Percentiles rank a stretch among this genome's conserved stretches.
Conservation (phyloP, 2,113 vertebrate genomes). For the Blennius ocellaris region DNA sequence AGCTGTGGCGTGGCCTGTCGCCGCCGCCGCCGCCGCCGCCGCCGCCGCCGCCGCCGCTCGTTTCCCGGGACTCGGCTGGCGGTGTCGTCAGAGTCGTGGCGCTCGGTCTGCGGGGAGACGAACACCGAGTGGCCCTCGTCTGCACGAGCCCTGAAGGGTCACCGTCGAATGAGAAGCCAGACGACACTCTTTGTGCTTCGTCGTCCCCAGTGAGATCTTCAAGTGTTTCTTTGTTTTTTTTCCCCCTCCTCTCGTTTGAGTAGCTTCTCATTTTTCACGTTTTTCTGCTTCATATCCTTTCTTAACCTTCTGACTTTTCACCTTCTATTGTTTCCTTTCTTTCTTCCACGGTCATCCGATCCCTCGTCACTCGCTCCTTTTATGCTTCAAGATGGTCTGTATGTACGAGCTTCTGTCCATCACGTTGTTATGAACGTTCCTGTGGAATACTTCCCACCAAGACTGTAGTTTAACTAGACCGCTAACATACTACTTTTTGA, state of each 20-base stretch:
- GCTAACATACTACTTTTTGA: too few relatives aligned
- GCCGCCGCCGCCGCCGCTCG: slow-evolving; percentile 38
- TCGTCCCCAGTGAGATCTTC: slow-evolving; percentile 23
- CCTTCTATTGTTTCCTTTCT: not conserved
- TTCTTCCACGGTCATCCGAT: not conserved
- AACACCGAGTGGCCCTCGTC: slow-evolving; percentile 23
- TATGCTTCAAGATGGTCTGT: too few relatives aligned
- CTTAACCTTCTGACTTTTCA: too few relatives aligned
- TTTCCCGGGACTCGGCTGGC: slow-evolving; percentile 46
- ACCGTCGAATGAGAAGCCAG: slow-evolving; percentile 45
- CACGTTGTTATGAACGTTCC: not conserved
- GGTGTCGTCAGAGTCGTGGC: slow-evolving; percentile 38
- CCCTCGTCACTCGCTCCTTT: not conserved
- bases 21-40: slow-evolving; percentile 47
- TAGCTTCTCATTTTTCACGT: not conserved
- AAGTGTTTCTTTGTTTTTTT: not conserved
- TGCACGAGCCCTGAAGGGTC: slow-evolving; percentile 35
- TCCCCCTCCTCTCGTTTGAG: not conserved
- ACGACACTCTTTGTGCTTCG: slow-evolving; percentile 10
- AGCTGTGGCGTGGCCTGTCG: slow-evolving; percentile 62
- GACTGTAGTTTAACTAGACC: too few relatives aligned
- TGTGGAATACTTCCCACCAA: not conserved
- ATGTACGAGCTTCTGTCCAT: too few relatives aligned
- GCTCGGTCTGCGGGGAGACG: slow-evolving; percentile 38
- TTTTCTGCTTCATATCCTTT: not conserved